Conservation (phyloP, 2,113 vertebrate species). For the Rhynchopsitta pachyrhyncha region DNA sequence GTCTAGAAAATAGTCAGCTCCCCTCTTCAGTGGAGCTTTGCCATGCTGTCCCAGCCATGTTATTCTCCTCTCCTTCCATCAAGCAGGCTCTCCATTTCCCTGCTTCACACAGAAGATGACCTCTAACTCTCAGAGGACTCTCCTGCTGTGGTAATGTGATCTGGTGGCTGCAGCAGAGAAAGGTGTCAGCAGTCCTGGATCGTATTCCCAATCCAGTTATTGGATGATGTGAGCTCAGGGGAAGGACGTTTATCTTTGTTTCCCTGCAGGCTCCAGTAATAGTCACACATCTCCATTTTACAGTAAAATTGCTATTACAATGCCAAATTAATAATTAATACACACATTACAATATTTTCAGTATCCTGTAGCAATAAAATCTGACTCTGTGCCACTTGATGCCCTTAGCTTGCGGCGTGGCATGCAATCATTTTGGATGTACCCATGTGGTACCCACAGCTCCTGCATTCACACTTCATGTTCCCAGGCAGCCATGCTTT, state of each 20-base stretch:
- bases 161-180: conserved; percentile 18
- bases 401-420: background rate
- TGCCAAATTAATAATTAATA: conserved; percentile 28
- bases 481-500: background rate
- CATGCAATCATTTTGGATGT: background rate
- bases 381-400: background rate
- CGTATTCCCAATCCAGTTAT: background rate
- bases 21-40: background rate
- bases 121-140: background rate
- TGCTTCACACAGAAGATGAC: background rate
- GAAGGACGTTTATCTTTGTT: conserved; percentile 12
- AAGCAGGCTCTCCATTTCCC: background rate
- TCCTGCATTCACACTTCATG: background rate
- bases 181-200: conserved; percentile 22
- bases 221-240: background rate
- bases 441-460: background rate
- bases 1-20: background rate
- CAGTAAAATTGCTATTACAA: background rate
- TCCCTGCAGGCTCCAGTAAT: background rate
- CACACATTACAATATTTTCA: conserved; percentile 9
- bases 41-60: background rate
- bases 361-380: background rate
- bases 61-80: background rate
- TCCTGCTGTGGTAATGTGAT: conserved; percentile 6
- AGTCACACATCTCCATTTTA: background rate